These are phyloP conservation scores for Micrasema minimum DNA, from an alignment of 1,140 invertebrate genomes.

Conservation along the genomic window DNA sequence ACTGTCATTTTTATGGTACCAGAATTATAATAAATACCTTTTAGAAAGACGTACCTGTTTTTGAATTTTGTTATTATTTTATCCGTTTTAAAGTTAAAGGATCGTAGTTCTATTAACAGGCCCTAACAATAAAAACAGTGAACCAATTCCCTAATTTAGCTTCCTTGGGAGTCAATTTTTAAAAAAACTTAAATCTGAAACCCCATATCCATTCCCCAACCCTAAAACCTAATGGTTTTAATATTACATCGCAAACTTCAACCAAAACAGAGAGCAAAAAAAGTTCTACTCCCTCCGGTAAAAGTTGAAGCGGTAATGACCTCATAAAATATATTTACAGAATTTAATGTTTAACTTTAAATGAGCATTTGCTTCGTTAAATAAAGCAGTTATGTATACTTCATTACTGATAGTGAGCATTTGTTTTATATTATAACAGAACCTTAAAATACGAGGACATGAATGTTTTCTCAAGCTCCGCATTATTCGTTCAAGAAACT, in stretches of 20 bases:
- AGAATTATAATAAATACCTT: too few relatives aligned
- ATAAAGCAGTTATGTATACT: conserved; percentile 12
- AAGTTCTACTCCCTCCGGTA: neutral
- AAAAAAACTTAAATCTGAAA: conserved; percentile 22
- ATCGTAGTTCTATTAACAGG: too few relatives aligned
- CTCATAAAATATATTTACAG: conserved; percentile 33
- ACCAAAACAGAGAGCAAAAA: conserved; percentile 14
- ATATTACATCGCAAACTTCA: conserved; percentile 25
- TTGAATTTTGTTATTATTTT: too few relatives aligned
- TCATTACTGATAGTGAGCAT: too few relatives aligned
- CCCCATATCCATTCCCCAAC: neutral
- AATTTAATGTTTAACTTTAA: conserved; percentile 20
- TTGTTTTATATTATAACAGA: too few relatives aligned
- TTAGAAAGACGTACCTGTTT: too few relatives aligned
- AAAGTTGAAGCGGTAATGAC: conserved; percentile 27
- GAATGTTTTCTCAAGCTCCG: too few relatives aligned
- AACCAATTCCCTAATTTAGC: conserved; percentile 19
- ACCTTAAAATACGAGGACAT: too few relatives aligned
- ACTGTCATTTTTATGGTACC: too few relatives aligned
- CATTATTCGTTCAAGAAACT: too few relatives aligned
- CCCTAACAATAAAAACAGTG: too few relatives aligned
- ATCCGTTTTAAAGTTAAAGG: too few relatives aligned
- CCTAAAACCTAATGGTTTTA: conserved; percentile 33
- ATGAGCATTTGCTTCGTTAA: neutral
- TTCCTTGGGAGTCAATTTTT: conserved; percentile 19